Percentiles rank a stretch among this genome's conserved stretches.
phyloP scores from a whole-genome alignment of 2,888 invertebrate species.

The Thymelicus acteon region DNA sequence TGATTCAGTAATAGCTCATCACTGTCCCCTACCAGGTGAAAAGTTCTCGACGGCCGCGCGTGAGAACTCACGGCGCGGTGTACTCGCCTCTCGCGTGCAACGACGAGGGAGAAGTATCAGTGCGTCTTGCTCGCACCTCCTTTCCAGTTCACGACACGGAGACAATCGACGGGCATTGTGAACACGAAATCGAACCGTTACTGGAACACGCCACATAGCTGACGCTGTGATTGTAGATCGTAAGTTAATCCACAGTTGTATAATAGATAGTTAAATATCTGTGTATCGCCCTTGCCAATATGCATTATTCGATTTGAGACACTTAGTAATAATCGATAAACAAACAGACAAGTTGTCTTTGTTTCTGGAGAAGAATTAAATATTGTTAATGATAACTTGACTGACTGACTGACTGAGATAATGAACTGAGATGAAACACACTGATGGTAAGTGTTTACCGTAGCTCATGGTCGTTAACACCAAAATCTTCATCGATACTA shows the following conservation, averaged over 20 bases:
- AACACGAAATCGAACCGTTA: constrained; percentile 63
- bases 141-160: constrained; percentile 51
- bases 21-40: constrained; percentile 6
- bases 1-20: too few species aligned
- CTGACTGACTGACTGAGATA: too few species aligned
- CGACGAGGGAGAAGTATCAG: constrained; percentile 69
- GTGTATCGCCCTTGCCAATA: not conserved
- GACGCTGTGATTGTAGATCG: constrained; percentile 66
- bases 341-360: too few species aligned
- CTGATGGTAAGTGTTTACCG: too few species aligned
- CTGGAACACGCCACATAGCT: constrained; percentile 76
- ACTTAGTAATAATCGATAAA: too few species aligned
- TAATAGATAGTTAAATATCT: constrained; percentile 6
- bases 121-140: constrained; percentile 56
- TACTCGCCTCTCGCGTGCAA: constrained; percentile 71
- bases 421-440: too few species aligned
- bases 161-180: constrained; percentile 40
- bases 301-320: not conserved
- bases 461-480: too few species aligned
- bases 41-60: constrained; percentile 41
- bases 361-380: too few species aligned
- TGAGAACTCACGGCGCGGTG: constrained; percentile 45
- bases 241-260: constrained; percentile 49
- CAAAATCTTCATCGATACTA: not conserved
- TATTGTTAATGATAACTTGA: too few species aligned